Percentiles rank a stretch among this genome's conserved stretches.
phyloP scores from a whole-genome alignment of 2,797 vertebrate genomes.

The Artibeus lituratus region DNA sequence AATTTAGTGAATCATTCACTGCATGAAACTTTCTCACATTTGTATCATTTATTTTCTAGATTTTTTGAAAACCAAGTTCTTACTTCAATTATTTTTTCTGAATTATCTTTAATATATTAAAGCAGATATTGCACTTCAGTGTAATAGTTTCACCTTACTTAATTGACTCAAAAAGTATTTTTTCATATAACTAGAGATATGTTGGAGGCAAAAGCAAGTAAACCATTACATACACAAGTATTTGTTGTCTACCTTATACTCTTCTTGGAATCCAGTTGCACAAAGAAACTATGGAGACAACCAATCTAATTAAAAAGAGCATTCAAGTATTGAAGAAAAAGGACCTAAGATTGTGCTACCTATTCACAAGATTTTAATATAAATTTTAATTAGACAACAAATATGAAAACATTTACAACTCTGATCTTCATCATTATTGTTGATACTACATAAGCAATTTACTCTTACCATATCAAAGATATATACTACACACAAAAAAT shows the following conservation, averaged over 20 bases:
- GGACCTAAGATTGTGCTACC: not conserved
- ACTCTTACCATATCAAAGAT: not conserved
- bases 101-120: not conserved
- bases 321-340: not conserved
- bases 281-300: not conserved
- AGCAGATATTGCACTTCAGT: not conserved
- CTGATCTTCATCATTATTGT: not conserved
- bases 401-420: not conserved
- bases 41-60: not conserved
- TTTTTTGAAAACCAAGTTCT: not conserved
- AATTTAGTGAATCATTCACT: not conserved
- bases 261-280: not conserved
- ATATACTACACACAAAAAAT: not conserved
- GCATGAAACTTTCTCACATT: not conserved
- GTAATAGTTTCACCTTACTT: not conserved
- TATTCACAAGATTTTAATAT: not conserved
- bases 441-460: not conserved
- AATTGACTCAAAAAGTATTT: not conserved
- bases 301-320: not conserved
- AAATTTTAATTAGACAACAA: not conserved
- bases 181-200: not conserved
- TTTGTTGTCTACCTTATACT: not conserved
- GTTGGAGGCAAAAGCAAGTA: not conserved
- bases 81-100: not conserved
- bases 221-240: not conserved